Conservation (phyloP, 64 coral and sea anemone species). For the Porites australiensis region DNA sequence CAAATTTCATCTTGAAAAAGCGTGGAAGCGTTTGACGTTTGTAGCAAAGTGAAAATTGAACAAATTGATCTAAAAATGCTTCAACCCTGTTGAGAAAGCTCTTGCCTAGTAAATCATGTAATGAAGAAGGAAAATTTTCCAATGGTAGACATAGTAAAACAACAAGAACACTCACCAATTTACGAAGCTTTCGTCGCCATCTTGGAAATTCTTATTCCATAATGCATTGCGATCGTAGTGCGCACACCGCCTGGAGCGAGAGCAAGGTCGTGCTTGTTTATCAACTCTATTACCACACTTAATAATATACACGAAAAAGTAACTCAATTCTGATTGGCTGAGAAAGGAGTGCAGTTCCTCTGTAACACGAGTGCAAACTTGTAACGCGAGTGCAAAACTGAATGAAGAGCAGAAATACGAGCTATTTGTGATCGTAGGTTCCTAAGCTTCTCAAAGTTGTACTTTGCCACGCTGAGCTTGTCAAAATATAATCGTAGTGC, state of each 20-base stretch:
- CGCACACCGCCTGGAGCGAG: conserved; percentile 33
- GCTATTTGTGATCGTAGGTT: no score
- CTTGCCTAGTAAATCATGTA: not conserved
- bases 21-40: not conserved
- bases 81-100: not conserved
- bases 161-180: conserved; percentile 44
- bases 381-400: no score
- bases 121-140: not conserved
- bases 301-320: no score
- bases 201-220: conserved; percentile 17
- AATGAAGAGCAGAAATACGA: no score
- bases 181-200: conserved; percentile 11
- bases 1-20: conserved; percentile 26
- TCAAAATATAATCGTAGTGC: no score
- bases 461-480: no score
- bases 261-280: no score
- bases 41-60: not conserved
- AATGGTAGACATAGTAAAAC: not conserved
- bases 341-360: no score
- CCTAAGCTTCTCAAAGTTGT: no score
- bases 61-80: not conserved
- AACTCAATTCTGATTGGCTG: no score
- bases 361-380: no score
- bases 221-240: conserved; percentile 16
- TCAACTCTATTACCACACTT: no score